Evolutionary conservation across 2,797 vertebrate species (phyloP).

Genomic region (Thamnophis elegans): DNA sequence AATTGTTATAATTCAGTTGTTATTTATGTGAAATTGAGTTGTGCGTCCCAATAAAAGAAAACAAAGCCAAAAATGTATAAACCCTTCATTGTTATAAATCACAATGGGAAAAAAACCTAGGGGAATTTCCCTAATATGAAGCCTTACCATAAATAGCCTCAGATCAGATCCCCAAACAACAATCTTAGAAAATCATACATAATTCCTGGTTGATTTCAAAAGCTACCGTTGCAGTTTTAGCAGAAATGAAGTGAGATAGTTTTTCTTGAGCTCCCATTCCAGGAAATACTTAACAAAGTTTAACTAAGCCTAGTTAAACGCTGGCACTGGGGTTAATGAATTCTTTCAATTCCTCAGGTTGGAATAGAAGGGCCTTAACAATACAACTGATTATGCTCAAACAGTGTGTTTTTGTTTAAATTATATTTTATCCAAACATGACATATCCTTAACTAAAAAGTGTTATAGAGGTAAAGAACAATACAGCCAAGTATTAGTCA

Average conservation of each 20-base stretch:
- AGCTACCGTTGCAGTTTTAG: background rate
- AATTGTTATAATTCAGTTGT: background rate
- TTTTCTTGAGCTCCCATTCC: background rate
- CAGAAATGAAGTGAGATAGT: background rate
- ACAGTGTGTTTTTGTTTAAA: background rate
- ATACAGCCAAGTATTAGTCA: background rate
- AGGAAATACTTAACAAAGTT: background rate
- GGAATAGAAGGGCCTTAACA: background rate
- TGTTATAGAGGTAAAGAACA: slow-evolving; percentile 20
- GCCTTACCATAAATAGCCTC: background rate
- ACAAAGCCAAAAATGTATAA: slow-evolving; percentile 1
- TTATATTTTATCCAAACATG: background rate
- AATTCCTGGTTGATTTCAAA: background rate
- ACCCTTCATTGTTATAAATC: background rate
- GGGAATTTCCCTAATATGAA: background rate
- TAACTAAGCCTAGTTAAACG: background rate
- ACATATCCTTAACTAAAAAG: slow-evolving; percentile 4
- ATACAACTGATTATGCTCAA: background rate
- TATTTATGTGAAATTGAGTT: background rate
- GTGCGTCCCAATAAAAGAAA: slow-evolving; percentile 21
- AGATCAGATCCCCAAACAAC: background rate
- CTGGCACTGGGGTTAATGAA: background rate
- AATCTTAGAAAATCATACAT: background rate
- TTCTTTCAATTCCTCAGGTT: background rate
- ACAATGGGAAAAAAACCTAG: background rate